phyloP scores from a whole-genome alignment of 2,113 vertebrate species.

The Orycteropus afer region DNA sequence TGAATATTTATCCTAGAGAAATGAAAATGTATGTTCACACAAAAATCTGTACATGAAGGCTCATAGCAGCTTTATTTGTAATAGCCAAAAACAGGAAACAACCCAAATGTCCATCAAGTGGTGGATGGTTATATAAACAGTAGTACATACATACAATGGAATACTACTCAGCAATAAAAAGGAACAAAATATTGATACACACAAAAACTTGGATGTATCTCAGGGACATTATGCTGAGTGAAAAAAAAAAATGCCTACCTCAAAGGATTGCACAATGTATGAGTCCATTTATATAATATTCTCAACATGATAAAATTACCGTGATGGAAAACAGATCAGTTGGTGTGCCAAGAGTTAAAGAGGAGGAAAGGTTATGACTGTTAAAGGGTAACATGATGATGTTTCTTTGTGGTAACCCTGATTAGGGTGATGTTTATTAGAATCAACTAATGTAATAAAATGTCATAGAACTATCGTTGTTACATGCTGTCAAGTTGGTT shows the following conservation, averaged over 20 bases:
- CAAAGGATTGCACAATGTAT: neutral
- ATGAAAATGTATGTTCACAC: constrained; percentile 37
- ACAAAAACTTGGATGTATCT: neutral
- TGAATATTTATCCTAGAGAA: constrained; percentile 33
- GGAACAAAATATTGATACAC: neutral
- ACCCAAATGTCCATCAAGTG: neutral
- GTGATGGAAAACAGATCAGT: constrained; percentile 13
- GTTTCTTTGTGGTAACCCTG: constrained; percentile 22
- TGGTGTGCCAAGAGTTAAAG: neutral
- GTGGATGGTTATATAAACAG: constrained; percentile 13
- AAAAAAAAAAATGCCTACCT: neutral
- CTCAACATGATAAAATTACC: constrained; percentile 39
- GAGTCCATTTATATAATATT: neutral
- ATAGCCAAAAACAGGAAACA: constrained; percentile 34
- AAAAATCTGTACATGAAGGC: neutral
- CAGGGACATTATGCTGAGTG: neutral
- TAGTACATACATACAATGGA: neutral
- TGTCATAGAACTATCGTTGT: neutral
- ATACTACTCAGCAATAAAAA: constrained; percentile 35
- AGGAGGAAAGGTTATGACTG: neutral
- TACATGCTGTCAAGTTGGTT: neutral
- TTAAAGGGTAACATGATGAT: neutral
- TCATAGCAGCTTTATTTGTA: constrained; percentile 3
- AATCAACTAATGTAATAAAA: constrained; percentile 12
- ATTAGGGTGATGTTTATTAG: neutral